A percentile compares a stretch with the other conserved stretches of the same genome.
These are phyloP conservation scores for Sphinx pinastri DNA, from an alignment of 2,888 invertebrate genomes.

Conservation along the genomic window DNA sequence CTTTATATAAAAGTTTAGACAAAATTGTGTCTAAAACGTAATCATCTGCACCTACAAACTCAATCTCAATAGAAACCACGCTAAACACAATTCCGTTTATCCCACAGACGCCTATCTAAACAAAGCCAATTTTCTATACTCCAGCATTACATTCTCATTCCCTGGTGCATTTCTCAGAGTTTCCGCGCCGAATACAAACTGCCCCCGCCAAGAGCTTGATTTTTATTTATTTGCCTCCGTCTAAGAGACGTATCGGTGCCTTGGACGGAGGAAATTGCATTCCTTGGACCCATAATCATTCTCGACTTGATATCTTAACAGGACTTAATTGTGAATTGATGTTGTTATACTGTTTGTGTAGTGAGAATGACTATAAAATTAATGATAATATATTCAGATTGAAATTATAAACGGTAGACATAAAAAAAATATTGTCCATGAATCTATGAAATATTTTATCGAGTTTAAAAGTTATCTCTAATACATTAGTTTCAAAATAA, in stretches of 20 bases:
- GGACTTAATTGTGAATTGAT: conserved; percentile 14
- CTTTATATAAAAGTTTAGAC: too few species aligned
- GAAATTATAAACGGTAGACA: too few species aligned
- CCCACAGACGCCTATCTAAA: background rate
- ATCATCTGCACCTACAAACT: too few species aligned
- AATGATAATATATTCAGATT: too few species aligned
- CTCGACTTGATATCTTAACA: conserved; percentile 29
- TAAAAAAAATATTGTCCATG: too few species aligned
- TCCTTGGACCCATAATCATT: conserved; percentile 52
- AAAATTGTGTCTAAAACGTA: too few species aligned
- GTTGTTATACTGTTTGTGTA: background rate
- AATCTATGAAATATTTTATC: too few species aligned
- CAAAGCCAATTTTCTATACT: conserved; percentile 12
- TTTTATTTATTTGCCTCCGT: conserved; percentile 58
- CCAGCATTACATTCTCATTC: conserved; percentile 14
- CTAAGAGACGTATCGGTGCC: conserved; percentile 57
- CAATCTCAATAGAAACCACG: too few species aligned
- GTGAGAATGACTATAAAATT: too few species aligned
- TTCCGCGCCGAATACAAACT: conserved; percentile 40
- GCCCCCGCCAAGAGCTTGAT: conserved; percentile 51
- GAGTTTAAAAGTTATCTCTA: too few species aligned
- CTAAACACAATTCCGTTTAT: background rate
- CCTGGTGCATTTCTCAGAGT: conserved; percentile 26
- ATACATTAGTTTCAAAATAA: background rate
- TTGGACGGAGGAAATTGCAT: conserved; percentile 58